phyloP scores from a whole-genome alignment of 2,888 invertebrate genomes.

The Exephanes ischioxanthus region DNA sequence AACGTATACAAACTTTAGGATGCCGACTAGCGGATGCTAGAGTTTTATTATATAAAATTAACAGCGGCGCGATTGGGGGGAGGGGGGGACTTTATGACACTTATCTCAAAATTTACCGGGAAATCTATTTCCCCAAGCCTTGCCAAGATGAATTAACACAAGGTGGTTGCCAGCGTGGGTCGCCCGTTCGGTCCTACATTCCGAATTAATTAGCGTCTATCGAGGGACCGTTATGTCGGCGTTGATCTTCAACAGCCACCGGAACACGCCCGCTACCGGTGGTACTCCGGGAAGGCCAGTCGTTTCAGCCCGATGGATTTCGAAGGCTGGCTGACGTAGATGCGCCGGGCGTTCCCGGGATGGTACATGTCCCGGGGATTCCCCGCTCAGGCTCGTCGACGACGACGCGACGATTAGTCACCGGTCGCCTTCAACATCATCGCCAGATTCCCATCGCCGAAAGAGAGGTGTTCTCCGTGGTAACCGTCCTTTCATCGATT shows the following conservation, averaged over 20 bases:
- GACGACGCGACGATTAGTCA: constrained; percentile 55
- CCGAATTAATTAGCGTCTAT: constrained; percentile 40
- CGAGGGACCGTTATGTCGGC: constrained; percentile 18
- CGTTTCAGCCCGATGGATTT: constrained; percentile 36
- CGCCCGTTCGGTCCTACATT: constrained; percentile 15
- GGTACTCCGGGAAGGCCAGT: constrained; percentile 17
- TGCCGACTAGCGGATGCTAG: too few species aligned
- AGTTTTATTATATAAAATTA: too few species aligned
- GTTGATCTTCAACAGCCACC: constrained; percentile 44
- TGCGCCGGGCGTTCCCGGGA: constrained; percentile 25
- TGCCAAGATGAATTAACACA: neutral
- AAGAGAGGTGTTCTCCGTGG: constrained; percentile 31
- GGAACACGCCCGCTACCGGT: constrained; percentile 12
- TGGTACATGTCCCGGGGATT: constrained; percentile 22
- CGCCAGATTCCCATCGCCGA: constrained; percentile 41
- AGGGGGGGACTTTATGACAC: neutral
- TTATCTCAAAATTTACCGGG: neutral
- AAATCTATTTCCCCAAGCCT: neutral
- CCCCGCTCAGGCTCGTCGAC: neutral
- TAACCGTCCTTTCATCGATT: constrained; percentile 46
- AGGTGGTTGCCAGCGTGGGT: neutral
- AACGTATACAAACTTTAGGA: too few species aligned
- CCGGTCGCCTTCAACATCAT: constrained; percentile 50
- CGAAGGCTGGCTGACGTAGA: constrained; percentile 34
- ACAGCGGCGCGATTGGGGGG: too few species aligned